Percentiles rank a stretch among this genome's conserved stretches.
Evolutionary conservation across 92 coral and sea anemone species (phyloP).

Genomic region (Actinernus sp.): DNA sequence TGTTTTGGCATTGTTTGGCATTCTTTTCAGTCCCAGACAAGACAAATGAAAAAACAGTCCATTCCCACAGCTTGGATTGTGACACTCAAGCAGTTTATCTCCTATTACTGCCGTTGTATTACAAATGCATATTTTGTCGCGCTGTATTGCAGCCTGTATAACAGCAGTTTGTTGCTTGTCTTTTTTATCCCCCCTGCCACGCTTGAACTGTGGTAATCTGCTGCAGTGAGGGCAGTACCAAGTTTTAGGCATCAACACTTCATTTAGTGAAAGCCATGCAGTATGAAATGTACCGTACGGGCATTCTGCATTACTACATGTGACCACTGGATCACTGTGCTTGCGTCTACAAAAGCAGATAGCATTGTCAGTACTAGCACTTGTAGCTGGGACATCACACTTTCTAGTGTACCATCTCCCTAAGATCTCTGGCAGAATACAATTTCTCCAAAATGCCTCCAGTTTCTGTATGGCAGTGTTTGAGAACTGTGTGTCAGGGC

Average conservation of each 20-base stretch:
- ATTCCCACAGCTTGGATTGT: constrained; percentile 27
- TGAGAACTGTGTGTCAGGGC: constrained; percentile 26
- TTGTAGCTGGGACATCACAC: constrained; percentile 7
- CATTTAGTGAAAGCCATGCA: constrained; percentile 34
- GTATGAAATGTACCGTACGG: constrained; percentile 45
- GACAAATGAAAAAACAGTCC: constrained; percentile 28
- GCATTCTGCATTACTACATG: constrained; percentile 60
- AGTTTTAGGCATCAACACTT: constrained; percentile 14
- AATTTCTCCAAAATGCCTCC: constrained; percentile 66
- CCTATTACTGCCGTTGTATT: constrained; percentile 20
- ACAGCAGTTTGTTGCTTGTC: constrained; percentile 5
- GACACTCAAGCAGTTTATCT: constrained; percentile 36
- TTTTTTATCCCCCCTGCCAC: too few species aligned
- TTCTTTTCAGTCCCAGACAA: constrained; percentile 14
- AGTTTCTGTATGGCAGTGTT: constrained; percentile 44
- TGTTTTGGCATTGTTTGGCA: constrained; percentile 31
- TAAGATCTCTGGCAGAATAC: constrained; percentile 61
- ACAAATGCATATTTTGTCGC: constrained; percentile 23
- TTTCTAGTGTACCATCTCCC: constrained; percentile 73
- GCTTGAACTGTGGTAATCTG: too few species aligned
- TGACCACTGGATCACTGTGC: constrained; percentile 28
- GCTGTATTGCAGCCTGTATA: constrained; percentile 20
- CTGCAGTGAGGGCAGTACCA: too few species aligned
- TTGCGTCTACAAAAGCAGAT: constrained; percentile 45
- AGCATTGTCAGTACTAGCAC: background rate